Conservation (phyloP, 2,797 vertebrate genomes). For the Anguilla megastoma region DNA sequence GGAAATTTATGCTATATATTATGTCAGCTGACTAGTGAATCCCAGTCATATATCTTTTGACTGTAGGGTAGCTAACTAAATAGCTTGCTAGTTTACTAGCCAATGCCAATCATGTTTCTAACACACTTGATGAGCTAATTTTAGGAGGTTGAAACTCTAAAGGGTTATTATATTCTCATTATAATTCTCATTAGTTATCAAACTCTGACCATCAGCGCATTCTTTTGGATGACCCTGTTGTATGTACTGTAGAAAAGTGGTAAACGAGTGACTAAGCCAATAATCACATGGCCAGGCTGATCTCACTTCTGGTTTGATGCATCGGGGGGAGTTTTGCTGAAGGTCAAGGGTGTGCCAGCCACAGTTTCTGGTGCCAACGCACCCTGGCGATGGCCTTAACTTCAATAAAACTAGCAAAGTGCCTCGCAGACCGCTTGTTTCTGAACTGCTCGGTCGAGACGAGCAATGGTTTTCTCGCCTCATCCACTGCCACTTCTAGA, state of each 20-base stretch:
- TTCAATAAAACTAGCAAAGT: background rate
- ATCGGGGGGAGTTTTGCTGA: background rate
- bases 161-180: background rate
- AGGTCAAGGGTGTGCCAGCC: background rate
- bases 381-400: background rate
- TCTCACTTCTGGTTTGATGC: background rate
- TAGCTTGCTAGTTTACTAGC: background rate
- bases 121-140: background rate
- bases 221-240: background rate
- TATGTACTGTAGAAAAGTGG: background rate
- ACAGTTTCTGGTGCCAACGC: background rate
- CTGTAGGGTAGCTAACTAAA: background rate
- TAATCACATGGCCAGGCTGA: background rate
- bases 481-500: background rate
- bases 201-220: background rate
- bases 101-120: background rate
- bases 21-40: background rate
- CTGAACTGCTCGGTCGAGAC: background rate
- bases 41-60: background rate
- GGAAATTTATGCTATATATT: background rate
- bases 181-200: background rate
- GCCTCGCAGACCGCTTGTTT: background rate
- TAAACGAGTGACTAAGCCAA: background rate
- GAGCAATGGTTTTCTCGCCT: background rate
- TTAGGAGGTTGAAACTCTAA: background rate